phyloP scores from a whole-genome alignment of 2,888 invertebrate genomes.

The Thereva nobilitata region DNA sequence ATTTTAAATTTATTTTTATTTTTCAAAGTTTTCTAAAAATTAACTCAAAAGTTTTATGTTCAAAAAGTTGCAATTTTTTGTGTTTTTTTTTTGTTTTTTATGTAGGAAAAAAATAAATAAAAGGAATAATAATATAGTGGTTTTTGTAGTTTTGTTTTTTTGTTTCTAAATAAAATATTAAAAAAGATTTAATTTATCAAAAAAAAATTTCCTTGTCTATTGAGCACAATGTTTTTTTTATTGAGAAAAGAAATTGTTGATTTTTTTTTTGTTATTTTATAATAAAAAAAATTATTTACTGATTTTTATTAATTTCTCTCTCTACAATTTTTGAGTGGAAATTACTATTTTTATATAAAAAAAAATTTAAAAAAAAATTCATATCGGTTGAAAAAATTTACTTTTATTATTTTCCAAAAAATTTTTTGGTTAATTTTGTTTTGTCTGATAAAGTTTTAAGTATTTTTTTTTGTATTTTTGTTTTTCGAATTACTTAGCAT shows the following conservation, averaged over 20 bases:
- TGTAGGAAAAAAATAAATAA: too few relatives aligned
- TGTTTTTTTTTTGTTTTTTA: too few relatives aligned
- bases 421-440: conserved; percentile 11
- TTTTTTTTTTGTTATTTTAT: too few relatives aligned
- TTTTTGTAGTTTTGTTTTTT: neutral
- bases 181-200: neutral
- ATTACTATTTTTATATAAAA: neutral
- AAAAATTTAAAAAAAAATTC: conserved; percentile 8
- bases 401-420: conserved; percentile 1
- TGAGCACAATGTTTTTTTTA: conserved; percentile 22
- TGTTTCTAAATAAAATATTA: conserved; percentile 7
- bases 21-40: too few relatives aligned
- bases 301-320: too few relatives aligned
- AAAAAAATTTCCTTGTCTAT: conserved; percentile 24
- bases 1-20: too few relatives aligned
- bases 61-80: too few relatives aligned
- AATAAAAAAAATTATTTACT: too few relatives aligned
- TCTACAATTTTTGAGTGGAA: neutral
- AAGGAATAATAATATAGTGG: neutral
- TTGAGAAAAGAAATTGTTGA: too few relatives aligned
- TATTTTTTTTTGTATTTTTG: conserved; percentile 20
- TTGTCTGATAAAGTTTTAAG: conserved; percentile 6
- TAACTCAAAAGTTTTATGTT: too few relatives aligned
- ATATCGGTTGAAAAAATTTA: neutral
- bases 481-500: conserved; percentile 26